A percentile compares a stretch with the other conserved stretches of the same genome.
These are phyloP conservation scores for Oreocharis arfaki DNA, from an alignment of 2,113 vertebrate genomes.

Conservation along the genomic window DNA sequence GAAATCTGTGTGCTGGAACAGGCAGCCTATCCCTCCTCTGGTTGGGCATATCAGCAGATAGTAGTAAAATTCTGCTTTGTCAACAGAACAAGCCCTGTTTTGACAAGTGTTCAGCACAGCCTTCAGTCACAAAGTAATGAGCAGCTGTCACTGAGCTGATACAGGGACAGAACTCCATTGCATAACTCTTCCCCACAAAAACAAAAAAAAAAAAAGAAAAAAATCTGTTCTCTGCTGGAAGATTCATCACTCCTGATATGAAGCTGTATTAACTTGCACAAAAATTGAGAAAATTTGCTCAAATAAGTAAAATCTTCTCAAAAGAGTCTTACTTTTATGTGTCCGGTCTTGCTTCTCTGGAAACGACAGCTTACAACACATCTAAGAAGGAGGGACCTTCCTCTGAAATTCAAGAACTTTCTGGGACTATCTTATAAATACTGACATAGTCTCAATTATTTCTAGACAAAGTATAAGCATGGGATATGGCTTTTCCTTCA, in stretches of 20 bases:
- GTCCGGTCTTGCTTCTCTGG: background rate
- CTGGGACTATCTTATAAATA: background rate
- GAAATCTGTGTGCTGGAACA: background rate
- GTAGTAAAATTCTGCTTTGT: background rate
- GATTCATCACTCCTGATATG: background rate
- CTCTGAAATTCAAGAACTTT: background rate
- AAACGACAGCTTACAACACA: background rate
- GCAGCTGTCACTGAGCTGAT: background rate
- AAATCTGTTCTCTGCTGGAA: background rate
- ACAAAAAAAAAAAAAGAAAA: background rate
- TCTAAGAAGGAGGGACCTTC: background rate
- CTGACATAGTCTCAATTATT: background rate
- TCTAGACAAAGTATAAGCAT: background rate
- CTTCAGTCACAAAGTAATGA: constrained; percentile 4
- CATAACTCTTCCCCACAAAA: background rate
- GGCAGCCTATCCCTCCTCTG: background rate
- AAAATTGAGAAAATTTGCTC: background rate
- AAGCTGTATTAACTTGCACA: background rate
- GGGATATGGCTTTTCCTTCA: background rate
- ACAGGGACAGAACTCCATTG: background rate
- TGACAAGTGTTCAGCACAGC: background rate
- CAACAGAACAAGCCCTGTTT: background rate
- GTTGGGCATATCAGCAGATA: background rate
- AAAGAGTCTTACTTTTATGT: background rate
- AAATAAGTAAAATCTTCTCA: background rate